Conservation (phyloP, 1,140 invertebrate species). For the Cydia fagiglandana region DNA sequence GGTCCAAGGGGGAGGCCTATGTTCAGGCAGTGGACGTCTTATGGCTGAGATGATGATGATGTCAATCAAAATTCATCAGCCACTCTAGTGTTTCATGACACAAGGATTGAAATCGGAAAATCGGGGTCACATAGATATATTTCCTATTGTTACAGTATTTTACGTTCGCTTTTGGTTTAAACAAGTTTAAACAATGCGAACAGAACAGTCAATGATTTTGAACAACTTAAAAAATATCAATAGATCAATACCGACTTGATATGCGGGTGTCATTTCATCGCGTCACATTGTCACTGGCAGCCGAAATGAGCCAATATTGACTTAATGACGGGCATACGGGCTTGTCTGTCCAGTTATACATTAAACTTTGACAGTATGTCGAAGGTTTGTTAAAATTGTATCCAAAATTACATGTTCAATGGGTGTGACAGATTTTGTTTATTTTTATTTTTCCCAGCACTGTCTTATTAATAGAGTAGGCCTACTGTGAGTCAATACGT, state of each 20-base stretch:
- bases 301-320: slow-evolving; percentile 49
- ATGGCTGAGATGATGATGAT: too few species aligned
- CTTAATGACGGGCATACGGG: slow-evolving; percentile 51
- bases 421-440: neutral
- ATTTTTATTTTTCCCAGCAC: neutral
- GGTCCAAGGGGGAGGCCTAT: too few species aligned
- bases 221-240: neutral
- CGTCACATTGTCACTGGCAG: slow-evolving; percentile 46
- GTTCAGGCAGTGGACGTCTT: too few species aligned
- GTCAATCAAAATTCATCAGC: too few species aligned
- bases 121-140: too few species aligned
- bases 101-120: too few species aligned
- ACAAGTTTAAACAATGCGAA: neutral
- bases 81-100: too few species aligned
- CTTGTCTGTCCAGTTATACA: slow-evolving; percentile 42
- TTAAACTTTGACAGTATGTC: slow-evolving; percentile 40
- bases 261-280: slow-evolving; percentile 43
- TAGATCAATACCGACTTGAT: slow-evolving; percentile 11
- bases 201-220: neutral
- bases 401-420: neutral
- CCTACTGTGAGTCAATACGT: too few species aligned
- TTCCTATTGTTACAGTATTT: neutral
- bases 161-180: neutral
- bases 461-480: too few species aligned
- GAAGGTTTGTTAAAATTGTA: neutral